These are phyloP conservation scores for Oscheius onirici DNA, from an alignment of 2,888 invertebrate species.

Conservation along the genomic window DNA sequence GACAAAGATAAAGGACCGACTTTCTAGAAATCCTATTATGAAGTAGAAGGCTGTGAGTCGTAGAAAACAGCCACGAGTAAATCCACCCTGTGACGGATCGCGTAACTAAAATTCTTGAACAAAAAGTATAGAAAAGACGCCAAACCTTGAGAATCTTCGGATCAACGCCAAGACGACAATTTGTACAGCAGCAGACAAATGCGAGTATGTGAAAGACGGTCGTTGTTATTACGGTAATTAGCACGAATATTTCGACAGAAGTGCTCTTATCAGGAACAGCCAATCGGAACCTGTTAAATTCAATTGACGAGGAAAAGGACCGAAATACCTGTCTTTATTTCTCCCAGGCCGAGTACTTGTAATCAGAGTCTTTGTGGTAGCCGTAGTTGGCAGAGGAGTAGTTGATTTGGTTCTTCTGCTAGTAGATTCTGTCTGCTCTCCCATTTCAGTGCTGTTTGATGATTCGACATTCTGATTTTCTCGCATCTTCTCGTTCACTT, in stretches of 20 bases:
- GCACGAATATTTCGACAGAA: conserved; percentile 27
- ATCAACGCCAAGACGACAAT: conserved; percentile 41
- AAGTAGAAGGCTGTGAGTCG: conserved; percentile 35
- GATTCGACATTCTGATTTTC: background rate
- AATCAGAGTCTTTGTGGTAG: background rate
- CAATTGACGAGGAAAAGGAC: background rate
- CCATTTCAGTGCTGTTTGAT: background rate
- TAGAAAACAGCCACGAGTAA: conserved; percentile 36
- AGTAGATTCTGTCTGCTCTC: background rate
- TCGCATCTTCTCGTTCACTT: conserved; percentile 9
- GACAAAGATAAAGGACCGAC: conserved; percentile 25
- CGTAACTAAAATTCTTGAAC: conserved; percentile 31
- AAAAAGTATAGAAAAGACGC: background rate
- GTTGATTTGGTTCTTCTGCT: conserved; percentile 30
- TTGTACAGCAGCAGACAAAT: conserved; percentile 51
- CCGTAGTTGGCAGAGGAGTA: conserved; percentile 31
- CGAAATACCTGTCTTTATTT: conserved; percentile 7
- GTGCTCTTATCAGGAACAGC: conserved; percentile 13
- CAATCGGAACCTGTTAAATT: background rate
- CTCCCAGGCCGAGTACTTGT: background rate
- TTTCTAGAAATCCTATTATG: conserved; percentile 42
- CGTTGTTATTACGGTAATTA: conserved; percentile 21
- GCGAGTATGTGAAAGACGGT: conserved; percentile 36
- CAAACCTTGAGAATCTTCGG: conserved; percentile 45
- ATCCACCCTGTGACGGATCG: conserved; percentile 33